Evolutionary conservation across 2,888 invertebrate genomes (phyloP).

Genomic region (Andrena haemorrhoa): DNA sequence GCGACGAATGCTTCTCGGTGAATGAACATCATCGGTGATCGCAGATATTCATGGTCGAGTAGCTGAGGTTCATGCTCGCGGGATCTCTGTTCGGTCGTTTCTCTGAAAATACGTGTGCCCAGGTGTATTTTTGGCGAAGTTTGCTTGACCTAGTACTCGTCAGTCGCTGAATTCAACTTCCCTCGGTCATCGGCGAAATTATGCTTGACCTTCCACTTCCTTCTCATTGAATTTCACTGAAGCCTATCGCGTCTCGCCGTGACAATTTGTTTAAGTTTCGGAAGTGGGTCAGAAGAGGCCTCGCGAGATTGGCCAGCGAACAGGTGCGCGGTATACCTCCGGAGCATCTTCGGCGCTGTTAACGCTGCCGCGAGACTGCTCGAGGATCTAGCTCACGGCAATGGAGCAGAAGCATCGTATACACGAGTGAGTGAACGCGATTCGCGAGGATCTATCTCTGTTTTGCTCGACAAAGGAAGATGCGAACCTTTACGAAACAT

Average conservation of each 20-base stretch:
- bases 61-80: not conserved
- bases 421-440: slow-evolving; percentile 4
- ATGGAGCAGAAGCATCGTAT: not conserved
- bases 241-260: not conserved
- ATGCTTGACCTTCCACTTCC: not conserved
- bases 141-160: not conserved
- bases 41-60: not conserved
- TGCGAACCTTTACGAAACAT: not conserved
- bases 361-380: not conserved
- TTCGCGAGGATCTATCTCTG: not conserved
- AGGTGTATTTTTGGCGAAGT: not conserved
- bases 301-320: slow-evolving; percentile 19
- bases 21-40: no score
- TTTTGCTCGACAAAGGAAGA: not conserved
- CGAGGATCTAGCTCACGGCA: not conserved
- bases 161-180: not conserved
- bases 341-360: not conserved
- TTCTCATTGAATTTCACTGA: slow-evolving; percentile 16
- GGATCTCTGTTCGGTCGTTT: not conserved
- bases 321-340: slow-evolving; percentile 5
- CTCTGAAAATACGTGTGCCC: not conserved
- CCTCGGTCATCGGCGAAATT: not conserved
- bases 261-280: slow-evolving; percentile 10
- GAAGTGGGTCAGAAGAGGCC: slow-evolving; percentile 20
- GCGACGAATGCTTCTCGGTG: not conserved